Conservation (phyloP, 2,888 invertebrate species). For the Drosophila atroscutellata region DNA sequence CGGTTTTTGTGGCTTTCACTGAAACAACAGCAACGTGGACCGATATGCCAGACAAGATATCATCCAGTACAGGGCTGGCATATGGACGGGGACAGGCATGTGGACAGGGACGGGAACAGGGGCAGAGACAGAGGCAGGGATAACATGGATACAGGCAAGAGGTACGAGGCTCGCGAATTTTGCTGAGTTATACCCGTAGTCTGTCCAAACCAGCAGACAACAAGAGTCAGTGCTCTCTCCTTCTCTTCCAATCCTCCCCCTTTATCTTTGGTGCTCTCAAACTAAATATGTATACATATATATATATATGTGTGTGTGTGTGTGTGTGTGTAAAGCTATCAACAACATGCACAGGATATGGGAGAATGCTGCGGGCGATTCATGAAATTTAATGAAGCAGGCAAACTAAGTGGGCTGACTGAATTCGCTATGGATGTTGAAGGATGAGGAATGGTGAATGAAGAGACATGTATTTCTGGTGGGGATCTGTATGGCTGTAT, state of each 20-base stretch:
- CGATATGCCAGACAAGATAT: constrained; percentile 66
- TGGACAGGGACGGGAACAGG: background rate
- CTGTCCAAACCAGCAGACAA: constrained; percentile 57
- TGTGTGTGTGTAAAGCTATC: constrained; percentile 66
- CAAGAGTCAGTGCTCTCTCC: constrained; percentile 37
- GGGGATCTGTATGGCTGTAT: constrained; percentile 42
- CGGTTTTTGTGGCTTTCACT: constrained; percentile 78
- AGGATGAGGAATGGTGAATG: background rate
- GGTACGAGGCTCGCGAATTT: constrained; percentile 37
- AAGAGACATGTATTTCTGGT: constrained; percentile 6
- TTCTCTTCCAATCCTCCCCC: background rate
- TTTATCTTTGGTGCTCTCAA: background rate
- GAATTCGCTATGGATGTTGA: constrained; percentile 1
- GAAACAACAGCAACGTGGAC: constrained; percentile 61
- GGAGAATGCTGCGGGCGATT: constrained; percentile 74
- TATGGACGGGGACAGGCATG: constrained; percentile 15
- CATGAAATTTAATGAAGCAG: constrained; percentile 80
- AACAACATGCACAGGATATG: constrained; percentile 75
- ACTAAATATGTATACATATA: too few relatives aligned
- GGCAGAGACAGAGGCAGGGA: background rate
- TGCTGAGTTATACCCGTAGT: constrained; percentile 59
- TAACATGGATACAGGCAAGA: constrained; percentile 5
- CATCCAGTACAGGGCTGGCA: constrained; percentile 13
- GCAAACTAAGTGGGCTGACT: constrained; percentile 48
- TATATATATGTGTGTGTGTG: constrained; percentile 14